Evolutionary conservation across 2,888 invertebrate genomes (phyloP), one percentile per base, ranked within the genome.

Genomic region (Trypoxylon attenuatum): DNA sequence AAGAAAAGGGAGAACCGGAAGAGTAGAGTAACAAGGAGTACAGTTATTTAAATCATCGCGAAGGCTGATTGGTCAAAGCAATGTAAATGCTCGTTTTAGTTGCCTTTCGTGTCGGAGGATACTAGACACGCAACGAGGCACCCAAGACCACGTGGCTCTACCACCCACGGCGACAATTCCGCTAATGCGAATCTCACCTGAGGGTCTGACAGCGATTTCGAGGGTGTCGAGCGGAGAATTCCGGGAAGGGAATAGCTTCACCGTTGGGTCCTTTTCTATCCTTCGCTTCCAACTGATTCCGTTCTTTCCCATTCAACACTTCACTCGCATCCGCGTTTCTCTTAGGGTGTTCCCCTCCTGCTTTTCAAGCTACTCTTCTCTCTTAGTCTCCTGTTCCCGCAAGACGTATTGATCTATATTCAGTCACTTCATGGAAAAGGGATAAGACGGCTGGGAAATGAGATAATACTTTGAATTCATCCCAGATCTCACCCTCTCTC

Each of bases 361-460:
- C 18, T 22, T 5, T 10, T 33, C 21, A 21, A 15, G 18, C 39
- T 23, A 15, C 13, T 18, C 38, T 22, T 6, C 13, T 39, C 29
- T 6, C 38, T 23, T 46, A 39, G 23, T 18, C 16, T 47, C 22
- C 19, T 50, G 15, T 38, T 19, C 38, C 53, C 54, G 39, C 59
- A 55, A 73, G 70, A 68, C 77, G 73, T 77, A 78, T 78, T 78
- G 78, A 78, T 78, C 78, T 78, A 78, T 77, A 73, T 76, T 66
- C 65, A 60, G 62, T 43, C 67, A 61, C 67, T 59, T 64, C 68
- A 59, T 62, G 47, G 63, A 68, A 60, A 61, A 72, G 59, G 64
- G 61, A 66, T 61, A 73, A 63, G 61, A 55, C 67, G 46, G 16
- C 38, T 54, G 56, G 61, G 59, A 63, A 58, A 73, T 66, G 67